Evolutionary conservation across 1,140 invertebrate species (phyloP), one percentile per base, ranked within the genome.

Genomic region (Dolichoris vasculosae): DNA sequence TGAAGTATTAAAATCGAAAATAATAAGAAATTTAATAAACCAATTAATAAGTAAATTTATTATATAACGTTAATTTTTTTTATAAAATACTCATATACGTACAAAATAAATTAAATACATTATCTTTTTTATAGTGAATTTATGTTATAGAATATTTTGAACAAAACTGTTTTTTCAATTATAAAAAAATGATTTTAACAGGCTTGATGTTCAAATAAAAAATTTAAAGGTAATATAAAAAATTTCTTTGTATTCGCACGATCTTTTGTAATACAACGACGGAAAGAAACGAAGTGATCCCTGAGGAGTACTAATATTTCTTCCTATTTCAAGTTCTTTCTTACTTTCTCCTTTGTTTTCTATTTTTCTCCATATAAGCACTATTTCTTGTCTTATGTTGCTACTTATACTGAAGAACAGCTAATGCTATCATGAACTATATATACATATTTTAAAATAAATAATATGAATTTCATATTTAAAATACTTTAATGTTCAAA

Each of bases 301-400:
- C 76, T 30, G 40, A 35, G 30, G 38, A 64, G 64, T 48, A 43
- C 63, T 69, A 79, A 84, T 84, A 84, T 84, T 84, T 79, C 76
- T 84, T 64, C 35, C 20, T 55, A 43, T 40, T 59, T 51, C 78
- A 35, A 26, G 59, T 64, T 78, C 82, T 67, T 73, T 51, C 51
- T 87, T n/a, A 73, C 75, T 86, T 82, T 80, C 78, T 67, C 40
- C 30, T 51, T 8, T 51, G 48, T 6, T 63, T 43, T 35, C 35
- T 63, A 43, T 79, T 80, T 80, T 77, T 69, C 59, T 67, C 55
- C 38, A 23, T 17, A 9, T 59, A 13, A n/a, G 8, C 43, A 9
- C 55, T 40, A 35, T 4, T 40, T 17, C 40, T 69, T 43, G 2
- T 23, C 40, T 2, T 38, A n/a, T n/a, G 67, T 51, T 30, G 11